Evolutionary conservation across 1,140 invertebrate genomes (phyloP), one percentile per base, ranked within the genome.

Genomic region (Pseudoatta argentina): DNA sequence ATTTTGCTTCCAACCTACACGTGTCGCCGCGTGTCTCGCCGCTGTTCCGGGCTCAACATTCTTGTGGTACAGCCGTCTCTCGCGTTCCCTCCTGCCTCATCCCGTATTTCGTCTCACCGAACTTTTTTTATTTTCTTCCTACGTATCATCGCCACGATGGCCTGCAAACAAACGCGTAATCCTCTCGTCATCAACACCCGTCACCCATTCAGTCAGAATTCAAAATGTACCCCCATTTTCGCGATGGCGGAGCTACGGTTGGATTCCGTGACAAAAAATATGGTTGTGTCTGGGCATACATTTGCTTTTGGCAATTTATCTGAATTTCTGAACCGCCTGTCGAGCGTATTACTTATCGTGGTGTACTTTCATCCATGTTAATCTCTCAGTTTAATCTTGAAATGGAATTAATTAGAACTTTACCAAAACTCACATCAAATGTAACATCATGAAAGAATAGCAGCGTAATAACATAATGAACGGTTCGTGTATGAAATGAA

Each of bases 1-100:
- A 91, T 93, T 92, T 89, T 78, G 90, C 91, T 93, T 93, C 91
- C 88, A 92, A 91, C 90, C 92, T 95, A 95, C 95, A 95, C 94
- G 93, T 95, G 94, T 95, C 94, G 91, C 92, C 91, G 88, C 93
- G 89, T 93, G 92, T 93, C 93, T 93, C 90, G 71, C 83, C 83
- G 89, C 86, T 93, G 92, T 94, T 93, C 87, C 88, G 85, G 91
- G 89, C 93, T 93, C 89, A 91, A 91, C 85, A 91, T 93, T 93
- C 92, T 91, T 91, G 76, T 76, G 82, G 81, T 87, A 85, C 82
- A 48, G 71, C 63, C 75, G 63, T 86, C 79, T 78, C 57, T 55
- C 57, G 1, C 51, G 24, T 16, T 51, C 71, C 64, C 72, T 90
- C 86, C 76, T 71, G 91, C 72, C 85, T 57, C 78, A 76, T 73